A percentile compares a stretch with the other conserved stretches of the same genome.
Evolutionary conservation across 2,797 vertebrate genomes (phyloP).

Genomic region (Allenopithecus nigroviridis): DNA sequence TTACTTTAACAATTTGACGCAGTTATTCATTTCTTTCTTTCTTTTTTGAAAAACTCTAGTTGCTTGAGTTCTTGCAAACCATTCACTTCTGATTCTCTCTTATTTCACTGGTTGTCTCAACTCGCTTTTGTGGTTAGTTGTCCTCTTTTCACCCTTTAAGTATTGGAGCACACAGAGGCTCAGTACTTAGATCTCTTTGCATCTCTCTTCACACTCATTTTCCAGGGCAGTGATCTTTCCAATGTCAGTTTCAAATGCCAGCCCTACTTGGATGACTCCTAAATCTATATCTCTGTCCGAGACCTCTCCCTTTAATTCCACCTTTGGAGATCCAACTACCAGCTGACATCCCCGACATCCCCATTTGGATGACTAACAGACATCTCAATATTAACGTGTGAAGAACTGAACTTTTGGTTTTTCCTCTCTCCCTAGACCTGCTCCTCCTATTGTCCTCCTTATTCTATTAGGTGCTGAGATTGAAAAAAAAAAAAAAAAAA

Average conservation of each 20-base stretch:
- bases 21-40: background rate
- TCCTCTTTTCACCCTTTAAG: background rate
- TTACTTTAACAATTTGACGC: background rate
- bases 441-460: background rate
- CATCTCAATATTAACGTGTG: background rate
- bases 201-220: background rate
- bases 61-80: background rate
- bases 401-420: background rate
- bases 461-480: background rate
- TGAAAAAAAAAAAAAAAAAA: background rate
- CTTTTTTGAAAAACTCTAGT: background rate
- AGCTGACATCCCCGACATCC: background rate
- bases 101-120: background rate
- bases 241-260: background rate
- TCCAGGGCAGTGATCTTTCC: background rate
- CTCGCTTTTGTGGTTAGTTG: background rate
- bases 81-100: background rate
- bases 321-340: background rate
- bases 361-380: background rate
- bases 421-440: background rate
- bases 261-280: background rate
- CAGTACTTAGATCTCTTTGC: background rate
- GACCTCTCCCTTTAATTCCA: background rate
- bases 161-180: background rate
- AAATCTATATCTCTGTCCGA: background rate